Evolutionary conservation across 2,113 vertebrate genomes (phyloP), one percentile per base, ranked within the genome.

Genomic region (Penelope pileata): DNA sequence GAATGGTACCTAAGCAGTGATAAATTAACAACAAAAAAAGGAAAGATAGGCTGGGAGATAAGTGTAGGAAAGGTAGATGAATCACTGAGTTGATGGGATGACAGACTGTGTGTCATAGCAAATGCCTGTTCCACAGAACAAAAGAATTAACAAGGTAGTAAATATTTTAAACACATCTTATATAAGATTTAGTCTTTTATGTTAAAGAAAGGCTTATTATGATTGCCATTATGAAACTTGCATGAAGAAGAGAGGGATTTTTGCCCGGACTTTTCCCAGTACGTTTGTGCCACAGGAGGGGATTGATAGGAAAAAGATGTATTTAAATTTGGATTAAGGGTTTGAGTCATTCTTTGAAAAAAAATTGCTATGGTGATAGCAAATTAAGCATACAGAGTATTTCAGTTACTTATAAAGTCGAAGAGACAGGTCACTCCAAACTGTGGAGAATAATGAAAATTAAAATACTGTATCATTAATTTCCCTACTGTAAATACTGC

Each of bases 61-160:
- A 92, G 56, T 88, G 82, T 88, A 89, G 92, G 72, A 93, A 93
- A 94, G 92, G 84, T 81, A 68, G 54, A 91, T 96, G 91, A 94
- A 82, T 87, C 63, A 88, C 66, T 0, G 11, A 68, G 36, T 86
- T 91, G 72, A 68, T 84, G 53, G 64, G 88, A 82, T 90, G 83
- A 83, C 86, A 94, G 85, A 68, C 38, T 86, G 18, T 2, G 76
- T 88, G 58, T 89, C 80, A 76, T 36, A 86, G 92, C 70, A 82
- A 92, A 78, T 88, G 70, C 60, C 27, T 72, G 68, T 67, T 92
- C 78, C 53, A 5, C n/a, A 34, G 69, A 83, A 81, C 75, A 86
- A 70, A 83, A 88, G 36, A 90, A 80, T 93, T 64, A 81, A 88
- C 84, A 93, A 95, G 86, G 73, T 93, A 78, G 80, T 93, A 75